Conservation (phyloP, 1,140 invertebrate species). For the Bombus confusus region DNA sequence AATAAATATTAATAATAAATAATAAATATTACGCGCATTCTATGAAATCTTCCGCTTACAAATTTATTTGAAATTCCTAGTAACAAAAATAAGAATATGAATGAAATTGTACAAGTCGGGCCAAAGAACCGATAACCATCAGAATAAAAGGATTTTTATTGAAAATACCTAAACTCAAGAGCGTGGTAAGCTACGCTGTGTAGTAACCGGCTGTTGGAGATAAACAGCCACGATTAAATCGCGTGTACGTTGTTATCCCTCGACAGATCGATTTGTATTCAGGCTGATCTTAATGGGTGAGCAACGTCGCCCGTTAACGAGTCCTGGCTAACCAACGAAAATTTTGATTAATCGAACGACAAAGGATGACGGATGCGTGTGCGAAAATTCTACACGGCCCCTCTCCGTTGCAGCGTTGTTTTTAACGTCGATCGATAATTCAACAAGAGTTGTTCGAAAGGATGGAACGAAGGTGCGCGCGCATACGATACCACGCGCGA, state of each 20-base stretch:
- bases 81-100: neutral
- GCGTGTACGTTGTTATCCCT: neutral
- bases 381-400: neutral
- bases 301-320: neutral
- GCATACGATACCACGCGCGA: too few relatives aligned
- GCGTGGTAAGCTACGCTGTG: neutral
- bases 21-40: too few relatives aligned
- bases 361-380: neutral
- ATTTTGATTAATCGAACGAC: conserved; percentile 18
- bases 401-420: neutral
- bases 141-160: neutral
- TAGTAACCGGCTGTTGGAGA: neutral
- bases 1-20: too few relatives aligned
- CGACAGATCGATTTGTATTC: conserved; percentile 15
- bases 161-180: neutral
- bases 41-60: too few relatives aligned
- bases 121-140: neutral
- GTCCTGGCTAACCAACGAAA: neutral
- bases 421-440: conserved; percentile 1
- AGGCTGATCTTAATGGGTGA: neutral
- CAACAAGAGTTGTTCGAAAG: neutral
- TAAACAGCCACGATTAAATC: conserved; percentile 7
- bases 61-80: too few relatives aligned
- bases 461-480: neutral
- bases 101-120: neutral